Base-by-base conservation (phyloP, 2,113 vertebrate genomes). In the Tursiops truncatus region DNA sequence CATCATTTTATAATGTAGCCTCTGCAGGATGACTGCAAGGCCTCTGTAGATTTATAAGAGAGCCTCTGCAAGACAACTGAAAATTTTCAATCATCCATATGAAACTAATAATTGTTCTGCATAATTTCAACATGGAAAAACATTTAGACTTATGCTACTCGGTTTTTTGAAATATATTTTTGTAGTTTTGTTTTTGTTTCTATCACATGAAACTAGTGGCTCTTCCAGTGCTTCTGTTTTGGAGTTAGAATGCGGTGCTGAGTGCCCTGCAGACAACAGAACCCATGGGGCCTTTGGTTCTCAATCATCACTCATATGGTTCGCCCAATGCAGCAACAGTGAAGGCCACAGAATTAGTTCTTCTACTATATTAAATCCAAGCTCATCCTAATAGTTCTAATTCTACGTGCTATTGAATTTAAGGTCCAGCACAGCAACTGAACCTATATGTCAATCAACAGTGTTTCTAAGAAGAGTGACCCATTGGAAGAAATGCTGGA, bases 391-490 rank as follows among this genome's bases (percentile, higher is more conserved):
- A 47, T 41, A 74, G 28, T 47, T 90, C 58, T 81, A 93, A 94
- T 36, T 95, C 63, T 91, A 71, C 76, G 28, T 71, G 41, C 13
- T 71, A 47, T 33, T 89, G 6, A 91, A 89, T 47, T 95, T 77
- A 84, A 94, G 9, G 18, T 71, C 53, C 31, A 86, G 25, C 31
- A 67, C 0, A 73, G 50, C 20, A 25, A 56, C 13, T 25, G 44
- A 87, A 81, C 3, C 47, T 65, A 67, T n/a, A 25, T 47, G 71
- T 74, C 86, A 80, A 73, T 60, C 58, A 70, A 83, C 26, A 80
- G 53, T n/a, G n/a, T 77, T 96, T 97, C 58, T 77, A n/a, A 86
- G 44, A 92, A 91, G 12, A 41, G 81, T 95, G 71, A 81, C 31
- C 92, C 77, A 67, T 38, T 67, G 4, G 38, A 68, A 79, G 58